Conservation (phyloP, 2,113 vertebrate genomes). For the Jaculus jaculus region DNA sequence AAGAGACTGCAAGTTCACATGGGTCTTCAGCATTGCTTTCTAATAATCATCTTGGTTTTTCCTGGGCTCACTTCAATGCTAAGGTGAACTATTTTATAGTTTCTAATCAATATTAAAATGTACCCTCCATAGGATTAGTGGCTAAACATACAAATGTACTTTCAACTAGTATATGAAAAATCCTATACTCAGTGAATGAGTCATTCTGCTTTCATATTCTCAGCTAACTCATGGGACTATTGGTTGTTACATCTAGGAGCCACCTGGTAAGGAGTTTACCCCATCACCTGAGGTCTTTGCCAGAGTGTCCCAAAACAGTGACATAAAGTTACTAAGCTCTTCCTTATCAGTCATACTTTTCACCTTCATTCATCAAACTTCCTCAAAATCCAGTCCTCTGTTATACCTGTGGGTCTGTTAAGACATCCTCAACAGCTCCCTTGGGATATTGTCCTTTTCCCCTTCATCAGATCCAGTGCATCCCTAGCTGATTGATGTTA, state of each 20-base stretch:
- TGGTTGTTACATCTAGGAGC: background rate
- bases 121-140: background rate
- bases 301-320: background rate
- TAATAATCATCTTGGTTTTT: background rate
- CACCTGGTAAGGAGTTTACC: background rate
- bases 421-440: background rate
- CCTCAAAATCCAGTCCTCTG: background rate
- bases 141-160: background rate
- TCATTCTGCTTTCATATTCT: background rate
- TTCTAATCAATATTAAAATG: background rate
- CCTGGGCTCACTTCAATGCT: background rate
- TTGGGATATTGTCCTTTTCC: background rate
- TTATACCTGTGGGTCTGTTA: background rate
- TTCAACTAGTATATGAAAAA: slow-evolving; percentile 13
- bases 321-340: background rate
- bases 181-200: background rate
- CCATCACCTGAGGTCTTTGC: background rate
- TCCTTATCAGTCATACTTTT: background rate
- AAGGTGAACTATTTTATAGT: background rate
- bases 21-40: background rate
- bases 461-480: background rate
- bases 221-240: background rate
- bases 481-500: background rate
- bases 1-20: background rate
- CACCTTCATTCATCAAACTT: background rate